A percentile compares a stretch with the other conserved stretches of the same genome.
Conservation (phyloP, 2,888 invertebrate genomes). For the Tachina lurida region DNA sequence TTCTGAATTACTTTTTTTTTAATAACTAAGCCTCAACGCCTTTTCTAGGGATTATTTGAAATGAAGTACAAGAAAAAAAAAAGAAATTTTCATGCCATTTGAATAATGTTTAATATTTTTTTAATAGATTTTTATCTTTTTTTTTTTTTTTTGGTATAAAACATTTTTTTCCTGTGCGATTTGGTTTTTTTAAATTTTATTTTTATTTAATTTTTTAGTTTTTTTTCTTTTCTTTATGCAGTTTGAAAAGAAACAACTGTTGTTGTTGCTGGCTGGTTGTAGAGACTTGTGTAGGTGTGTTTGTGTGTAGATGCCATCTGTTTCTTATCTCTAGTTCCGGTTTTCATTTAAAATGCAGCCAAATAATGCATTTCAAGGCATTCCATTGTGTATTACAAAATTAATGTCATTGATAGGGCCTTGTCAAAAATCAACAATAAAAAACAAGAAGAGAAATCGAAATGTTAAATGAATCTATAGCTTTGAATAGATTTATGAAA, state of each 20-base stretch:
- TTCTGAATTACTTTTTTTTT: conserved; percentile 20
- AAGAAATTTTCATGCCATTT: conserved; percentile 7
- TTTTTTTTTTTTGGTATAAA: conserved; percentile 11
- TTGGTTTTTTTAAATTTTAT: not conserved
- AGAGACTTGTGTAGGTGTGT: conserved; percentile 19
- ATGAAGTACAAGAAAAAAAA: conserved; percentile 1
- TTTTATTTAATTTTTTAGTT: not conserved
- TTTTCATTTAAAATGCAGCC: conserved; percentile 57
- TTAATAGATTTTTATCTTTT: conserved; percentile 62
- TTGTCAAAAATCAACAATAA: conserved; percentile 18
- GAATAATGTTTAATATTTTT: conserved; percentile 58
- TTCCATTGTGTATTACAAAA: conserved; percentile 49
- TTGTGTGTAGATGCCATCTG: conserved; percentile 64
- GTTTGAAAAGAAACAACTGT: conserved; percentile 63
- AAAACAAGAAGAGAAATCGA: conserved; percentile 10
- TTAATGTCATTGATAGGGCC: conserved; percentile 64
- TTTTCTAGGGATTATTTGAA: conserved; percentile 33
- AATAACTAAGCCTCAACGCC: conserved; percentile 56
- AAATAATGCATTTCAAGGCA: conserved; percentile 50
- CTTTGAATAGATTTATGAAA: conserved; percentile 59
- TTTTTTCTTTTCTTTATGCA: conserved; percentile 22
- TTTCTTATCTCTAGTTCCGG: conserved; percentile 69
- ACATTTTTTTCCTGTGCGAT: conserved; percentile 20
- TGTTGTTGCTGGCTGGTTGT: conserved; percentile 29
- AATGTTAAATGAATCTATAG: conserved; percentile 2